Base-by-base conservation (phyloP, 2,113 vertebrate species). In the Passer domesticus region DNA sequence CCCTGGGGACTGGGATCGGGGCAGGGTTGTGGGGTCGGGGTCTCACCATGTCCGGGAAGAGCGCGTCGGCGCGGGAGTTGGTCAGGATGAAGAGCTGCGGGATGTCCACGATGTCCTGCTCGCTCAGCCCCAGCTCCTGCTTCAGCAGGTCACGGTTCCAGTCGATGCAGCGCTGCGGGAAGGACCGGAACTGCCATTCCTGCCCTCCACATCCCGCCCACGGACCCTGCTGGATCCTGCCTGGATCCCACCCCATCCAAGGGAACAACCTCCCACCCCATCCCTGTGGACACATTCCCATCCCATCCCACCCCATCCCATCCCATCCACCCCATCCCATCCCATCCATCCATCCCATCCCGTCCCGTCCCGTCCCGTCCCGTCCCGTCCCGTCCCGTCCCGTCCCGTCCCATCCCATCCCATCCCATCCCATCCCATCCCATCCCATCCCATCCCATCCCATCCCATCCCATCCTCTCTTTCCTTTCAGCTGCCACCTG, bases 131-230 rank as follows among this genome's bases (percentile, higher is more conserved):
- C 92, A 99, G 97, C 92, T 99, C 99, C 87, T 95, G 97, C 98
- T 99, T 99, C 78, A 99, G 98, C 13, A 99, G 97, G 35, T 98
- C 97, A 0, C 99, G 98, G 97, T 99, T 99, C 99, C 99, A 99
- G 97, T 99, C 99, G 1, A 99, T 98, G 95, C 99, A 99, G 96
- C 96, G 97, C 99, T 99, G 83, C 2, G 20, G 25, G 2, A 12
- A 18, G 25, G 7, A 78, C 20, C 6, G 27, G 25, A 62, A 11
- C 9, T 37, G 47, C 22, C 52, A 46, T 5, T 10, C 35, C 9
- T 0, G 8, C 6, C 10, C 33, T 37, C 35, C 30, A 25, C 0
- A 35, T 11, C 52, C 67, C 67, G 8, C 1, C 8, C 11, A 2
- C 0, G 0, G 46, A 20, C 4, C 13, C 39, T 4, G 6, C 47